These are phyloP conservation scores for Tor tambroides DNA, from an alignment of 2,113 vertebrate species.

Conservation along the genomic window DNA sequence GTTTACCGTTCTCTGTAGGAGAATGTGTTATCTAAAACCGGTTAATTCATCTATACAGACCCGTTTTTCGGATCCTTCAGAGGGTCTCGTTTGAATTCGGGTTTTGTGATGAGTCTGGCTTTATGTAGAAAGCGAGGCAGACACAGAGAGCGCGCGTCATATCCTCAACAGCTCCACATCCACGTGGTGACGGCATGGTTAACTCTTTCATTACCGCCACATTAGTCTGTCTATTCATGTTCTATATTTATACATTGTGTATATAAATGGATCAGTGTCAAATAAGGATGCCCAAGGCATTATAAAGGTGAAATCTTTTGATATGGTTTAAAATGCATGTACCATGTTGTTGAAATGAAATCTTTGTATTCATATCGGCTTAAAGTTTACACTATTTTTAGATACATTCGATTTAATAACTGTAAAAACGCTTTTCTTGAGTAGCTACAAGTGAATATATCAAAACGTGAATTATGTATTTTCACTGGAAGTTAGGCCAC, in stretches of 20 bases:
- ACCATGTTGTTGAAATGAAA: neutral
- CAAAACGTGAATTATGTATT: too few species aligned
- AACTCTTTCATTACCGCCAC: slow-evolving; percentile 29
- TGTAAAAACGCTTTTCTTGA: neutral
- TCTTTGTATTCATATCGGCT: neutral
- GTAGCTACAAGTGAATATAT: neutral
- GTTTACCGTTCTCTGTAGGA: neutral
- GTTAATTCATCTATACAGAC: neutral
- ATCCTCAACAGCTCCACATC: slow-evolving; percentile 56
- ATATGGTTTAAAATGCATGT: neutral
- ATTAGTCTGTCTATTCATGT: too few species aligned
- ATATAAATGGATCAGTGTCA: neutral
- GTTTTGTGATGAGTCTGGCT: slow-evolving; percentile 43
- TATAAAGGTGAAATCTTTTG: neutral
- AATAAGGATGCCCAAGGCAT: neutral
- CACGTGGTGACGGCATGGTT: slow-evolving; percentile 49
- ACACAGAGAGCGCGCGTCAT: slow-evolving; percentile 64
- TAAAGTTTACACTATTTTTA: neutral
- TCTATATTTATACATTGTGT: neutral
- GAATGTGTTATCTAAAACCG: neutral
- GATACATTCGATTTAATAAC: too few species aligned
- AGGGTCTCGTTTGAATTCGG: neutral
- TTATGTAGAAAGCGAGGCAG: slow-evolving; percentile 65
- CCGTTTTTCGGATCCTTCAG: neutral
- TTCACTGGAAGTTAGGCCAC: too few species aligned